Conservation (phyloP, 2,888 invertebrate genomes). For the Liopterus haemorrhoidalis region DNA sequence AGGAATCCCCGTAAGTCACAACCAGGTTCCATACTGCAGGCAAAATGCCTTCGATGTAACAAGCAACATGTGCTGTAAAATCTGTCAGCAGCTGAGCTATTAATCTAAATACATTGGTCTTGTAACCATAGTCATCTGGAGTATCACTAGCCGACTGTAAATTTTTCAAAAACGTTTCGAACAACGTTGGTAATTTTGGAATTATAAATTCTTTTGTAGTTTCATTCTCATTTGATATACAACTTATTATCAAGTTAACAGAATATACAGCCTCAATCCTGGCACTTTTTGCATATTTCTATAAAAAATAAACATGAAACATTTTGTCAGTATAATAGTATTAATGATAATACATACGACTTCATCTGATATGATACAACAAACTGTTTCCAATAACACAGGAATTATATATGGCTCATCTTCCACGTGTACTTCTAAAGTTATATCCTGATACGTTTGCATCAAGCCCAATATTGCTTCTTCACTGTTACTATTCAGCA, state of each 20-base stretch:
- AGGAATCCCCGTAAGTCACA: constrained; percentile 60
- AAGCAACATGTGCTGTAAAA: constrained; percentile 56
- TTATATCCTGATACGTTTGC: constrained; percentile 64
- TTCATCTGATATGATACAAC: neutral
- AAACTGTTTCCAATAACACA: constrained; percentile 4
- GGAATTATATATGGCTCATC: constrained; percentile 46
- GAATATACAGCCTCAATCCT: constrained; percentile 62
- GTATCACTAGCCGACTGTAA: constrained; percentile 51
- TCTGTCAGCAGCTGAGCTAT: constrained; percentile 57
- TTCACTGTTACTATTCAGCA: constrained; percentile 51
- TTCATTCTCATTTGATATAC: constrained; percentile 52
- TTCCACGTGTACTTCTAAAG: constrained; percentile 60
- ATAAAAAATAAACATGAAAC: constrained; percentile 34
- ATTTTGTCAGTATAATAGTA: constrained; percentile 3
- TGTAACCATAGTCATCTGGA: constrained; percentile 55
- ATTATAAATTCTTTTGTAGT: constrained; percentile 54
- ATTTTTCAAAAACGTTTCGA: constrained; percentile 55
- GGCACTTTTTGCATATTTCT: constrained; percentile 54
- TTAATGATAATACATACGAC: neutral
- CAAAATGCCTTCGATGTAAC: constrained; percentile 56
- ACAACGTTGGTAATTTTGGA: constrained; percentile 62
- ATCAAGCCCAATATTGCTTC: constrained; percentile 63
- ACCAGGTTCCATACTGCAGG: constrained; percentile 63
- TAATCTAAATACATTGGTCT: constrained; percentile 55
- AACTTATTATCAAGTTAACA: too few species aligned